phyloP scores from a whole-genome alignment of 2,113 vertebrate genomes.

The Microtus richardsoni region DNA sequence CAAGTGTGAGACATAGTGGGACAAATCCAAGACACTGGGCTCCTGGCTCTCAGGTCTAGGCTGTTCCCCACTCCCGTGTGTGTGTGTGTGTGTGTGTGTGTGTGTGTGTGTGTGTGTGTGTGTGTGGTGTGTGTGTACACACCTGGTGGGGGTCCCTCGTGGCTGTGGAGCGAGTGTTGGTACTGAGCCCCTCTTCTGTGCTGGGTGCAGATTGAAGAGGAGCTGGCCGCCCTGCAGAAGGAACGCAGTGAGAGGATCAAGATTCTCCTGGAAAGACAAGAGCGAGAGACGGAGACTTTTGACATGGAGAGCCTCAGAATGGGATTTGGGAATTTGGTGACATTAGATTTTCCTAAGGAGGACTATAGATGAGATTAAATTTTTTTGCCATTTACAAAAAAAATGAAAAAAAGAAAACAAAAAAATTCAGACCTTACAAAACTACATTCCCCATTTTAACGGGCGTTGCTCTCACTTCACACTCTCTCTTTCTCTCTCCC shows the following conservation, averaged over 20 bases:
- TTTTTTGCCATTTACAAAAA: slow-evolving; percentile 87
- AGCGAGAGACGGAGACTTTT: slow-evolving; percentile 96
- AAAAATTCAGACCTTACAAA: slow-evolving; percentile 86
- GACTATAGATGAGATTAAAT: slow-evolving; percentile 97
- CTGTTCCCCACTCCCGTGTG: rapidly evolving
- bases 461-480: slow-evolving; percentile 85
- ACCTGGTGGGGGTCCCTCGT: neutral
- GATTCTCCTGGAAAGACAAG: slow-evolving; percentile 96
- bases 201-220: slow-evolving; percentile 96
- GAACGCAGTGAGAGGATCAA: slow-evolving; percentile 98
- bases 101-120: neutral
- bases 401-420: slow-evolving; percentile 78
- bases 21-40: neutral
- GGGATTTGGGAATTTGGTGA: slow-evolving; percentile 96
- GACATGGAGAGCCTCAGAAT: slow-evolving; percentile 98
- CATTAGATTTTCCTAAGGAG: slow-evolving; percentile 97
- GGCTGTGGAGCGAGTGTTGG: neutral
- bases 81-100: neutral
- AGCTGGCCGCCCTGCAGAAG: slow-evolving; percentile 98
- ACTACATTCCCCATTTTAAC: slow-evolving; percentile 91
- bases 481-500: slow-evolving; percentile 84
- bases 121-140: too few relatives aligned
- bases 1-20: neutral
- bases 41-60: neutral
- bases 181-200: slow-evolving; percentile 42